Conservation (phyloP, 2,797 vertebrate species). For the Eulemur coronatus region DNA sequence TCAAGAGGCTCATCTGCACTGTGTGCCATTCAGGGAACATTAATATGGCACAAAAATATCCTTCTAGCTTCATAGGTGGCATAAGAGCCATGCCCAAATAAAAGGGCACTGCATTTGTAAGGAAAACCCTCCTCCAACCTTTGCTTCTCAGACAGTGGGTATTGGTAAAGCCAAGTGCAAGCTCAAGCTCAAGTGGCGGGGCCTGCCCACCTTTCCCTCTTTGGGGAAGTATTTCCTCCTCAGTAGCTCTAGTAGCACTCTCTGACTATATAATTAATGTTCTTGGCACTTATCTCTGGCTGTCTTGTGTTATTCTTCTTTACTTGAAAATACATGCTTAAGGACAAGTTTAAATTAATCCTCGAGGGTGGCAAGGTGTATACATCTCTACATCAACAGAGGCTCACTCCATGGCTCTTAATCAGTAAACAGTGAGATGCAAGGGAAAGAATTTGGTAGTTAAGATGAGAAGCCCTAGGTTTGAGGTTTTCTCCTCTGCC, state of each 20-base stretch:
- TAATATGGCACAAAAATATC: not conserved
- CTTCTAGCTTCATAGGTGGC: not conserved
- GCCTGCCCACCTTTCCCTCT: not conserved
- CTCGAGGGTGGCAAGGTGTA: not conserved
- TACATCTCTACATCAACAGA: not conserved
- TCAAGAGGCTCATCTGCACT: not conserved
- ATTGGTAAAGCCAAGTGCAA: not conserved
- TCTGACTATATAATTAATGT: slow-evolving; percentile 22
- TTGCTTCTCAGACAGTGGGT: not conserved
- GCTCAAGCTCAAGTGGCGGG: not conserved
- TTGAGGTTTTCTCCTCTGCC: not conserved
- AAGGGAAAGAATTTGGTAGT: not conserved
- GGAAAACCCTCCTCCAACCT: not conserved
- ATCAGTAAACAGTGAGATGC: not conserved
- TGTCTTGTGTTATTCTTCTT: slow-evolving; percentile 50
- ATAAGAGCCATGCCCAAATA: not conserved
- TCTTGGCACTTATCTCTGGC: slow-evolving; percentile 48
- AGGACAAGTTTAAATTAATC: slow-evolving; percentile 61
- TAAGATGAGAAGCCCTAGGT: not conserved
- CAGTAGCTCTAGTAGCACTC: not conserved
- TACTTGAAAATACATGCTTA: slow-evolving; percentile 53
- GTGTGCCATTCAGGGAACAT: not conserved
- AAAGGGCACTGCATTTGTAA: not conserved
- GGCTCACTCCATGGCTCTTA: not conserved
- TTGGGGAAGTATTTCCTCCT: not conserved